Base-by-base conservation (phyloP, 1,140 invertebrate genomes). In the Sesamia nonagrioides region DNA sequence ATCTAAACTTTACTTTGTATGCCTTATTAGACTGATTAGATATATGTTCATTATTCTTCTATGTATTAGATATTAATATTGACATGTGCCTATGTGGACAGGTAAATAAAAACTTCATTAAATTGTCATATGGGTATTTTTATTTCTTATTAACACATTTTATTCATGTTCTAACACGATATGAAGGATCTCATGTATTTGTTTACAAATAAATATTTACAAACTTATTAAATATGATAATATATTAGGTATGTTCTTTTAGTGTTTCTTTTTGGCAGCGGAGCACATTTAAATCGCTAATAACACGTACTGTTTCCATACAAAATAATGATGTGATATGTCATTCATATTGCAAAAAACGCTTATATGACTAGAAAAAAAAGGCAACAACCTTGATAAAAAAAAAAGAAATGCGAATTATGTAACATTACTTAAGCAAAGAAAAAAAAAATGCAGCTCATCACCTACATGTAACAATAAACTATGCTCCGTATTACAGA, bases 31-130 rank as follows among this genome's bases (percentile, higher is more conserved):
- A 75, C 72, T 75, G 72, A 61, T 61, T 61, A 75, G 72, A 75
- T 60, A 35, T 75, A 75, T 75, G 40, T 48, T 60, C 58, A 75
- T 45, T 17, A 61, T 21, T 48, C 40, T 75, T 15, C 42, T 75
- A 75, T 61, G 72, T 74, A 75, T 48, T 75, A 75, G 48, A 56
- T 74, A 75, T 48, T 42, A 75, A 75, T 75, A 56, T 75, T 75
- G 18, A 61, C 61, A 75, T 60, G 72, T 75, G 61, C 40, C 68
- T 75, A 48, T 27, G 6, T 42, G 35, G 45, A 6, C 42, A 21
- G 50, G 42, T 60, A 75, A 61, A 61, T 73, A 73, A 75, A 75
- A 75, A 18, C 54, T 21, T 13, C 27, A 45, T 60, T 33, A 74
- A 74, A 17, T 17, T 40, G 5, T 40, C 6, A 9, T 21, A 27